Base-by-base conservation (phyloP, 2,888 invertebrate species). In the Pogonocherus hispidulus region DNA sequence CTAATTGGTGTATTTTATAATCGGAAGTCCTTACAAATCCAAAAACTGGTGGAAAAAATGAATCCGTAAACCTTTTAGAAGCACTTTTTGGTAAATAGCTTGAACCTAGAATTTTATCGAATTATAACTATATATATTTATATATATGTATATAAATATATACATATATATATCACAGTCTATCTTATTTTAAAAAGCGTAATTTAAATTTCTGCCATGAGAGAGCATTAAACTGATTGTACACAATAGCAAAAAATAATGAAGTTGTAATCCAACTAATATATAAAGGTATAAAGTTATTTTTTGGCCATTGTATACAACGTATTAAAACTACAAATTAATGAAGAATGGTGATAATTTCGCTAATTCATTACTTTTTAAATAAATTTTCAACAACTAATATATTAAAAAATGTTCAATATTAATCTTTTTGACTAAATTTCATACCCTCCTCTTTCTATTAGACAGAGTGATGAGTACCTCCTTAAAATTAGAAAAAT, bases 101-200 rank as follows among this genome's bases (percentile, higher is more conserved):
- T 49, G 59, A 59, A 59, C 59, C 47, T 59, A 59, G 59, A 59
- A 59, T 59, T 59, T 59, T 59, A 59, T 47, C 32, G 59, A 59
- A 59, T 59, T 59, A 59, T 41, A 59, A 59, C 59, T 59, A 59
- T 46, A 47, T 47, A 57, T 44, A 44, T 41, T n/a, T 5, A 41
- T 56, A 41, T 55, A 55, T 55, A 37, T 32, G 18, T 37, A 35
- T 35, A 35, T 49, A 49, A n/a, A 49, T 49, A 57, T 57, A 44
- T 44, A 57, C 22, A 20, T 52, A 47, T 59, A 57, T 63, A 67
- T 66, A 70, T 70, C 70, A 70, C 70, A 70, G 70, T 70, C 70
- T 70, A 70, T 70, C 70, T 66, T 70, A 70, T 65, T 64, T 70
- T 63, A 66, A 70, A 70, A 70, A 70, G 70, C 69, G 69, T 70